Percentiles rank a stretch among this genome's conserved stretches.
Evolutionary conservation across 2,113 vertebrate genomes (phyloP).

Genomic region (Ptyas mucosa): DNA sequence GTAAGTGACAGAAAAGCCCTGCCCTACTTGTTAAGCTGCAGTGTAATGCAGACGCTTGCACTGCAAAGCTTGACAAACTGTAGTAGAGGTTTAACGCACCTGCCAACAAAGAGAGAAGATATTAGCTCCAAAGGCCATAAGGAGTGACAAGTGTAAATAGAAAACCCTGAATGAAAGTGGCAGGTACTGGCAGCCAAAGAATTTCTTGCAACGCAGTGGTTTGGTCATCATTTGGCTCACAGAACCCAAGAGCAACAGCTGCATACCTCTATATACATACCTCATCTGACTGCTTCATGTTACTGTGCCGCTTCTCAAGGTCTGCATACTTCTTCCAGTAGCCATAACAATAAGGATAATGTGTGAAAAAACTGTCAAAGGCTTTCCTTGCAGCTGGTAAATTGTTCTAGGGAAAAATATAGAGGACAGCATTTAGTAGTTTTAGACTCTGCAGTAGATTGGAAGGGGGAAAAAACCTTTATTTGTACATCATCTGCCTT

Average conservation of each 20-base stretch:
- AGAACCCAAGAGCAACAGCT: conserved; percentile 62
- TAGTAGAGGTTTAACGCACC: conserved; percentile 84
- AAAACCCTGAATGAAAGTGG: conserved; percentile 67
- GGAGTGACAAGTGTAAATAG: conserved; percentile 76
- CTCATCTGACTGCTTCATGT: conserved; percentile 92
- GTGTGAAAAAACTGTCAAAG: conserved; percentile 92
- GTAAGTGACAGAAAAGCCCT: conserved; percentile 82
- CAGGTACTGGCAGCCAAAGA: conserved; percentile 74
- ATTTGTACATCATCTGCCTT: not conserved
- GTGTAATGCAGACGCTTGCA: conserved; percentile 84
- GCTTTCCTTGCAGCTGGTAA: conserved; percentile 83
- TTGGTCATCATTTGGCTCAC: conserved; percentile 69
- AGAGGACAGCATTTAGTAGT: not conserved
- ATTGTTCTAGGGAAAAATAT: conserved; percentile 77
- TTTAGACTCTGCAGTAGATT: not conserved
- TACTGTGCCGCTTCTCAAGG: conserved; percentile 88
- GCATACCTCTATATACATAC: conserved; percentile 71
- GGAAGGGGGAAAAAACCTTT: not conserved
- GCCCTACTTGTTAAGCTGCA: conserved; percentile 86
- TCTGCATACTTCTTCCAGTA: conserved; percentile 99
- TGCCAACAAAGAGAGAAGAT: conserved; percentile 87
- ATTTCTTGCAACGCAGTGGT: conserved; percentile 17
- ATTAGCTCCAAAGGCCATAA: conserved; percentile 80
- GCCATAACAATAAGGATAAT: conserved; percentile 97
- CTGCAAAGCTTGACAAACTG: conserved; percentile 87